phyloP scores from a whole-genome alignment of 2,888 invertebrate genomes.

The Lagria hirta region DNA sequence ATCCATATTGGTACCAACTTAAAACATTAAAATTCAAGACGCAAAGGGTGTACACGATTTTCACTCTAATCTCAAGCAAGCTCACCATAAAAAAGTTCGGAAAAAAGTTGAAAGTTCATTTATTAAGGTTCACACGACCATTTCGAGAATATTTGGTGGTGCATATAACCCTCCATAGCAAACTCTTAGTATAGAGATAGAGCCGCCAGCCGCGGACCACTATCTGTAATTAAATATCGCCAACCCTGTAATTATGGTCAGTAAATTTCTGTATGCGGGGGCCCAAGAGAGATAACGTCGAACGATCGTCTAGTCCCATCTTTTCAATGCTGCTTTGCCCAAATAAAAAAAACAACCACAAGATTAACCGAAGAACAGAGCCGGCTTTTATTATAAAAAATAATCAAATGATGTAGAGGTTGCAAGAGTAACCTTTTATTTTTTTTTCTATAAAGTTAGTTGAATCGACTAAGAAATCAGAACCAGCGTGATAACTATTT shows the following conservation, averaged over 20 bases:
- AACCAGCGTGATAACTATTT: too few relatives aligned
- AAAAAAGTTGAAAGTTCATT: too few relatives aligned
- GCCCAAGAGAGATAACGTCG: constrained; percentile 57
- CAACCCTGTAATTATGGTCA: constrained; percentile 84
- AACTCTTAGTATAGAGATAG: constrained; percentile 28
- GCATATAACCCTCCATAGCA: constrained; percentile 24
- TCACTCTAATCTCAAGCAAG: too few relatives aligned
- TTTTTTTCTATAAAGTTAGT: too few relatives aligned
- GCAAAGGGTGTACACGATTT: too few relatives aligned
- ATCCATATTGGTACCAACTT: too few relatives aligned
- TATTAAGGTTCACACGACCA: constrained; percentile 17
- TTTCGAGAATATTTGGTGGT: constrained; percentile 20
- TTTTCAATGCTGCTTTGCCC: constrained; percentile 31
- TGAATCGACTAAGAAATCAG: too few relatives aligned
- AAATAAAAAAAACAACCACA: constrained; percentile 32
- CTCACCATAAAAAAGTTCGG: too few relatives aligned
- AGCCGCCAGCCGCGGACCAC: constrained; percentile 45
- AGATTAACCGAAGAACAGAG: constrained; percentile 35
- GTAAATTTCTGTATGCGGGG: constrained; percentile 76
- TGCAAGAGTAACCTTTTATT: too few relatives aligned
- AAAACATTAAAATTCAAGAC: too few relatives aligned
- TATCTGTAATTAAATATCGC: constrained; percentile 77
- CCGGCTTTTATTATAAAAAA: too few relatives aligned
- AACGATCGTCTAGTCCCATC: constrained; percentile 54
- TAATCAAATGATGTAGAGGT: too few relatives aligned